phyloP scores from a whole-genome alignment of 2,888 invertebrate species.

The Anthrax anthrax region DNA sequence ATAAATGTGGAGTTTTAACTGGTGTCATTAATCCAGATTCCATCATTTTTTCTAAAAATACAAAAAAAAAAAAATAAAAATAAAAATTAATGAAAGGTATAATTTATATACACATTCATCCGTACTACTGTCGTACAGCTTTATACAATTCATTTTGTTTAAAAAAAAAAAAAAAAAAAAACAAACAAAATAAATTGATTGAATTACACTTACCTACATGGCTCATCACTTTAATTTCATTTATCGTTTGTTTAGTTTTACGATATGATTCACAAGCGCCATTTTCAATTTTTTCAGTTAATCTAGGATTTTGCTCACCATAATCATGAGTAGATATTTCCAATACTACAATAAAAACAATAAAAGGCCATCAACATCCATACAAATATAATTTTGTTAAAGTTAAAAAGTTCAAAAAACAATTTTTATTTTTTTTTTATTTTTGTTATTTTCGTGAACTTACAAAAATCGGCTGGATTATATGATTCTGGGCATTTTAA shows the following conservation, averaged over 20 bases:
- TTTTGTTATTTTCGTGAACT: no score
- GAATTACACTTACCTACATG: slow-evolving; percentile 29
- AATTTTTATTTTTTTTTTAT: no score
- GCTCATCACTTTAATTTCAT: slow-evolving; percentile 29
- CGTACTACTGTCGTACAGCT: no score
- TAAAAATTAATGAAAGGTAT: no score
- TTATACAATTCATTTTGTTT: neutral
- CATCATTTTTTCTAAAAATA: slow-evolving; percentile 39
- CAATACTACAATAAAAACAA: slow-evolving; percentile 41
- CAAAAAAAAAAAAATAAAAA: neutral
- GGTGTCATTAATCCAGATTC: slow-evolving; percentile 38
- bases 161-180: slow-evolving; percentile 1
- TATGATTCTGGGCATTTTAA: slow-evolving; percentile 75
- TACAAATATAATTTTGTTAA: neutral
- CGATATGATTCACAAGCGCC: slow-evolving; percentile 45
- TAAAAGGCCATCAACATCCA: neutral
- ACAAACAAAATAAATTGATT: no score
- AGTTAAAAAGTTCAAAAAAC: neutral
- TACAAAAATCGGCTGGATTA: slow-evolving; percentile 83
- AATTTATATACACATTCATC: no score
- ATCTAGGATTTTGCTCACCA: slow-evolving; percentile 40
- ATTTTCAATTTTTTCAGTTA: slow-evolving; percentile 47
- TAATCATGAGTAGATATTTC: slow-evolving; percentile 71
- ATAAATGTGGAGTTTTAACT: slow-evolving; percentile 32
- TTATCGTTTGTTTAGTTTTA: slow-evolving; percentile 27